Evolutionary conservation across 37 sponge, comb jelly and placozoan species (phyloP).

Genomic region (Eunapius fragilis): DNA sequence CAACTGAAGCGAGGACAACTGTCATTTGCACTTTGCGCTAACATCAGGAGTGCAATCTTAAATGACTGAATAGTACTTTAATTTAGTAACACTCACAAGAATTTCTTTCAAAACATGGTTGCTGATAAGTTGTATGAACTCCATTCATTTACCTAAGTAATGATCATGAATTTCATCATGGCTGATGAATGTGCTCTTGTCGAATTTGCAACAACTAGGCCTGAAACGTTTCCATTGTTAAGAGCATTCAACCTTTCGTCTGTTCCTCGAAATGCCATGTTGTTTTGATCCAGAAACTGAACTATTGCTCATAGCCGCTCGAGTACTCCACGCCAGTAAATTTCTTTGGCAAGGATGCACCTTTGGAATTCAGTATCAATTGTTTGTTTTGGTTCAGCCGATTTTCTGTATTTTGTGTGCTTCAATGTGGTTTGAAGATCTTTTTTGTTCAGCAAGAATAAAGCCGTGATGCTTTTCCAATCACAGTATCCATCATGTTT

Average conservation of each 20-base stretch:
- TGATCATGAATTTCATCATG: constrained; percentile 7
- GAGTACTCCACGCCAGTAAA: neutral
- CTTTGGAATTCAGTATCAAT: constrained; percentile 10
- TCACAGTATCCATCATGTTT: neutral
- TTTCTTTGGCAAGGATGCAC: neutral
- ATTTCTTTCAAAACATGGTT: too few relatives aligned
- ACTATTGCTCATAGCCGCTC: constrained; percentile 4
- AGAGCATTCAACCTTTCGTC: constrained; percentile 5
- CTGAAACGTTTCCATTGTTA: neutral
- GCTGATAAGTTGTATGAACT: too few relatives aligned
- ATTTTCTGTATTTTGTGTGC: neutral
- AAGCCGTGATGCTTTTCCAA: constrained; percentile 5
- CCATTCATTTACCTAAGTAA: neutral
- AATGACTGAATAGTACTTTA: too few relatives aligned
- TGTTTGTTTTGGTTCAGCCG: neutral
- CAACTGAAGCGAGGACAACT: too few relatives aligned
- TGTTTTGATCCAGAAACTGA: constrained; percentile 5
- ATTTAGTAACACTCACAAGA: too few relatives aligned
- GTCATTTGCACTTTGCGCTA: too few relatives aligned
- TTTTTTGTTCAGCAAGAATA: constrained; percentile 7
- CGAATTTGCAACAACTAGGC: constrained; percentile 13
- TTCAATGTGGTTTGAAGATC: neutral
- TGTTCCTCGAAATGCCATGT: constrained; percentile 12
- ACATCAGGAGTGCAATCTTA: too few relatives aligned
- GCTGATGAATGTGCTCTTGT: constrained; percentile 5